Conservation (phyloP, 1,140 invertebrate species). For the Lucilia cuprina region DNA sequence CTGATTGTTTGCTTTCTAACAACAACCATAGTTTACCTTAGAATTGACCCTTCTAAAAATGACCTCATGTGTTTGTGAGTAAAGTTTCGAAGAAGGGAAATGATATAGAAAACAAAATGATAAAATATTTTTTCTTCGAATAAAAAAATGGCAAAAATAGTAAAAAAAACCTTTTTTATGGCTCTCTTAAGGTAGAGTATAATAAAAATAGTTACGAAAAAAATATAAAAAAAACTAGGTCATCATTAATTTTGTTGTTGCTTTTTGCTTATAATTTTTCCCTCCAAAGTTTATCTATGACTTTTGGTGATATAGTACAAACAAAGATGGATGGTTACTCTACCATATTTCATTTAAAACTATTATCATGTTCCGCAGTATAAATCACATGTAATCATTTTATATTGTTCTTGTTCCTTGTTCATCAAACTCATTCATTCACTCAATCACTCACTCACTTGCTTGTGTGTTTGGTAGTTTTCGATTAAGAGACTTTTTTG, state of each 20-base stretch:
- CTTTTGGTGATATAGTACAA: too few species aligned
- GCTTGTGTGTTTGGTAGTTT: too few species aligned
- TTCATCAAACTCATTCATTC: not conserved
- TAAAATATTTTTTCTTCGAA: not conserved
- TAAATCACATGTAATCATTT: not conserved
- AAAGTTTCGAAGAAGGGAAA: not conserved
- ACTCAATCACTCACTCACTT: not conserved
- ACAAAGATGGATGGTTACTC: too few species aligned
- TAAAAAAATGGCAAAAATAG: not conserved
- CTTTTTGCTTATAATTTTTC: not conserved
- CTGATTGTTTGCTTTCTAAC: not conserved
- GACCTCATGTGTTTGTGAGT: slow-evolving; percentile 20
- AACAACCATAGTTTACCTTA: not conserved
- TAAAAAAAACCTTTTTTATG: not conserved
- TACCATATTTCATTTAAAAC: not conserved
- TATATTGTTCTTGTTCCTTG: not conserved
- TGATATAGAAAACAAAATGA: not conserved
- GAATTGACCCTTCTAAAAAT: slow-evolving; percentile 24
- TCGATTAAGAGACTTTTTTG: too few species aligned
- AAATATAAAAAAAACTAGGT: not conserved
- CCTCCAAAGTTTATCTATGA: too few species aligned
- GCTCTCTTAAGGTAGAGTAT: slow-evolving; percentile 19
- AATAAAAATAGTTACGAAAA: too few species aligned
- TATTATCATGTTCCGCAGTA: not conserved
- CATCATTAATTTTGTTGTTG: not conserved